These are phyloP conservation scores for Poecilia picta DNA, from an alignment of 2,797 vertebrate genomes.

Conservation along the genomic window DNA sequence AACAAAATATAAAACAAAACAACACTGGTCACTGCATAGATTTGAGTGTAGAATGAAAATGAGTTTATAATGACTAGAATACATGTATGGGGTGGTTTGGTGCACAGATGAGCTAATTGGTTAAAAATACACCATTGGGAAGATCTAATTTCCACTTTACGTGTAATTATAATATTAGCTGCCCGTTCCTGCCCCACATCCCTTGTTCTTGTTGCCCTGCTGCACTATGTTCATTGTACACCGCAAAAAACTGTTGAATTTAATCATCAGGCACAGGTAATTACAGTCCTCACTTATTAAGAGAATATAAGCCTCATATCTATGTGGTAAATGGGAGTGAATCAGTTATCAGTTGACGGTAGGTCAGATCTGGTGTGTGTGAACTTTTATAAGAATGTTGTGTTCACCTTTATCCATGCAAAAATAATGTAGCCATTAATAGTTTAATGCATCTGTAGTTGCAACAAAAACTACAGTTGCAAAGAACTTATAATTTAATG, in stretches of 20 bases:
- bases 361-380: constrained; percentile 21
- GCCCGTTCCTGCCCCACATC: constrained; percentile 14
- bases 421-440: not conserved
- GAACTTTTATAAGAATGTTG: not conserved
- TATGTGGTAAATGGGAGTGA: constrained; percentile 45
- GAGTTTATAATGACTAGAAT: not conserved
- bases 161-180: constrained; percentile 31
- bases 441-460: not conserved
- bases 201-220: constrained; percentile 23
- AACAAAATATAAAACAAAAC: not conserved
- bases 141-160: constrained; percentile 31
- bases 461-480: not conserved
- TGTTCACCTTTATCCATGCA: not conserved
- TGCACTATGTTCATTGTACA: constrained; percentile 46
- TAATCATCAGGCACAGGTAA: constrained; percentile 64
- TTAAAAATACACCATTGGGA: not conserved
- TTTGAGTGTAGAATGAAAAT: not conserved
- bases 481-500: constrained; percentile 7
- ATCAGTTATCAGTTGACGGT: constrained; percentile 38
- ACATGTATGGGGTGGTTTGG: not conserved
- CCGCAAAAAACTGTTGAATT: constrained; percentile 56
- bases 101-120: constrained; percentile 10
- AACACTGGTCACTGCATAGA: not conserved
- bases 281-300: constrained; percentile 59
- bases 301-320: constrained; percentile 60